Evolutionary conservation across 2,888 invertebrate species (phyloP), one percentile per base, ranked within the genome.

Genomic region (Epicampocera succincta): DNA sequence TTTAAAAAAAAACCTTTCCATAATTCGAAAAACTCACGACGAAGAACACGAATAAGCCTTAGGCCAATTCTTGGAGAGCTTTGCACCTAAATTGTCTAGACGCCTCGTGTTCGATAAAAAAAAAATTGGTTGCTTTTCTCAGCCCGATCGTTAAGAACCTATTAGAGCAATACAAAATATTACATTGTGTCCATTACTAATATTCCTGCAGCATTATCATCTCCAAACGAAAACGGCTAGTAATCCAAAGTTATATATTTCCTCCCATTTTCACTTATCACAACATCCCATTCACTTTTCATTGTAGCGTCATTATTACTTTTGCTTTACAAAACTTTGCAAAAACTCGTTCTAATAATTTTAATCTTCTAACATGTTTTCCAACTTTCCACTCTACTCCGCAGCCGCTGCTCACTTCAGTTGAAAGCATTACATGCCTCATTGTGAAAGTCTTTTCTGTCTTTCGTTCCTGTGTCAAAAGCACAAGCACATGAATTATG

Each of bases 201-300:
- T 3, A 21, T 50, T 50, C 12, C n/a, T 50, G 50, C 9, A 52
- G 5, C 25, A 52, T 29, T 15, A n/a, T 54, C 1, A 15, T n/a
- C 12, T 29, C 15, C 11, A 17, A 58, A 19, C 2, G 1, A n/a
- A 56, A 56, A 56, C 1, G 9, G 9, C 3, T 8, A 33, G 33
- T 1, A 33, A 33, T 44, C 6, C 15, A 61, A 29, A 46, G 15
- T 2, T n/a, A 1, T 33, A 33, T 33, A 8, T 48, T 33, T 33
- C 1, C 2, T 9, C n/a, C n/a, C 17, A 50, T 52, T 72, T 61
- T 72, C 52, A 48, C 50, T 72, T 72, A 44, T 38, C 46, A 63
- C 8, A 61, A 44, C 19, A 56, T 48, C 65, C 74, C 74, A 74
- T 74, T 74, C 74, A 74, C 74, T 74, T 74, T 74, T 74, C 48